A percentile compares a stretch with the other conserved stretches of the same genome.
These are phyloP conservation scores for Parnassius orleans DNA, from an alignment of 2,888 invertebrate species.

Conservation along the genomic window DNA sequence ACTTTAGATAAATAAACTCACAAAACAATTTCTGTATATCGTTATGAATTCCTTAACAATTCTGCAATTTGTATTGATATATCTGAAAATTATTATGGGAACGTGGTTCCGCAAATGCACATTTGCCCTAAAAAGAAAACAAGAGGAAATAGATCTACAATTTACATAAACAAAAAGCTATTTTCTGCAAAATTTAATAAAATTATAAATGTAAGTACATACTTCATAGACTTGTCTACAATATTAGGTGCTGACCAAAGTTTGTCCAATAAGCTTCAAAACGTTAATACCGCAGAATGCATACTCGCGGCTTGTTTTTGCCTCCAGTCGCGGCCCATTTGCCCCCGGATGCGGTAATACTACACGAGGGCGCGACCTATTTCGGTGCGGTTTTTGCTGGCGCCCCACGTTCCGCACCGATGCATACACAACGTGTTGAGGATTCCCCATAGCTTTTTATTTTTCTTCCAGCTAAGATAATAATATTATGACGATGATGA, in stretches of 20 bases:
- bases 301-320: slow-evolving; percentile 34
- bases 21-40: too few relatives aligned
- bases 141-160: too few relatives aligned
- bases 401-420: slow-evolving; percentile 35
- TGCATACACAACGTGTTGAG: slow-evolving; percentile 9
- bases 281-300: slow-evolving; percentile 8
- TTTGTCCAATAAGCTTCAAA: background rate
- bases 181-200: too few relatives aligned
- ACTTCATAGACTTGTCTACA: background rate
- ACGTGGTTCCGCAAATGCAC: too few relatives aligned
- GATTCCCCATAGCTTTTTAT: slow-evolving; percentile 13
- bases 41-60: too few relatives aligned
- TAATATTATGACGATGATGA: too few relatives aligned
- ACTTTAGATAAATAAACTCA: too few relatives aligned
- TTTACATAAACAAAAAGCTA: too few relatives aligned
- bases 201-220: background rate
- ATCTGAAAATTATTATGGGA: too few relatives aligned
- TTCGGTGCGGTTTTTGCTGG: slow-evolving; percentile 54
- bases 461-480: too few relatives aligned
- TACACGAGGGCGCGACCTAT: slow-evolving; percentile 53
- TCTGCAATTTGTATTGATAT: too few relatives aligned
- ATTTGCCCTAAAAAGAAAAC: too few relatives aligned
- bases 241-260: background rate
- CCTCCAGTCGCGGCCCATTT: slow-evolving; percentile 54
- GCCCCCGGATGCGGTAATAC: slow-evolving; percentile 52